Base-by-base conservation (phyloP, 2,888 invertebrate species). In the Polymixis flavicincta region DNA sequence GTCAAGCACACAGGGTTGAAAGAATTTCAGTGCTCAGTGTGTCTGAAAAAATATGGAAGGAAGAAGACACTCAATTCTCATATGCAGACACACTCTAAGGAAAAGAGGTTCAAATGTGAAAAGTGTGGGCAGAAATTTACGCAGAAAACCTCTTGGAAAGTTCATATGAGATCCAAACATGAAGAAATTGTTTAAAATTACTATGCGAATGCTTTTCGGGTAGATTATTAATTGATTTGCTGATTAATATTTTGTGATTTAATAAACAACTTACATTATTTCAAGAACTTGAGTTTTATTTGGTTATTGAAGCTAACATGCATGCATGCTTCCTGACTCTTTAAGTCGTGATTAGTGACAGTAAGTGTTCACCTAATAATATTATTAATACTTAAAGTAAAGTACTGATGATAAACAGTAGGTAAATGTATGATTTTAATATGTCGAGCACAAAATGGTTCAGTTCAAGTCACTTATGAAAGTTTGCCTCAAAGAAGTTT, bases 1-100 rank as follows among this genome's bases (percentile, higher is more conserved):
- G 90, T 94, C 13, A 95, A 92, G 45, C 96, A 96, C 78, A 93
- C 94, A 0, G 94, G 93, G 0, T 88, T 90, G 1, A 95, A 93
- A 79, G 94, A 94, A 6, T 95, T 92, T 66, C 89, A 93, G 17
- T 94, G 94, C 68, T 87, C 89, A 11, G 79, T 92, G 4, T 95
- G 94, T 50, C 82, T 87, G 1, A 93, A 93, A 75, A 83, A 85
- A 0, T 95, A 91, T 55, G 92, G 91, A 0, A 88, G 93, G n/a
- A 89, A 90, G 65, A 92, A 92, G 65, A 92, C 92, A 0, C 79
- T 95, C n/a, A 93, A 90, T 52, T 92, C 90, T 37, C 95, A 95
- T 73, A 90, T 93, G 85, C 82, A 84, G 14, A 90, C 89, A 0
- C 93, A 93, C 70, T 80, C 86, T 11, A 85, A 88, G 25, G 86